Percentiles rank a stretch among this genome's conserved stretches.
Evolutionary conservation across 2,888 invertebrate species (phyloP).

Genomic region (Palloptera scutellata): DNA sequence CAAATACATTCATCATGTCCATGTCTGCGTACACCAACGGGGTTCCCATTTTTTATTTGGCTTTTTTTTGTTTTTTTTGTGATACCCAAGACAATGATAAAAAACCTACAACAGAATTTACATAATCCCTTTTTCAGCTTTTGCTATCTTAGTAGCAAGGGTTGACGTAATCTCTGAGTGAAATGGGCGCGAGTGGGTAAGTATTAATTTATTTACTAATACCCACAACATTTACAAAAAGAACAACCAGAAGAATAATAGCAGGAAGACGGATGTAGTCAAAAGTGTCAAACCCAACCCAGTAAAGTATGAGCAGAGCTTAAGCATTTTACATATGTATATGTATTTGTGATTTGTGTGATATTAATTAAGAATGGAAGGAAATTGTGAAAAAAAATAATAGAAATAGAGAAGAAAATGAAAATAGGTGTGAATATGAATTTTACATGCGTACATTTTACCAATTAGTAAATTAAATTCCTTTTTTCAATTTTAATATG

Average conservation of each 20-base stretch:
- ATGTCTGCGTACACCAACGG: not conserved
- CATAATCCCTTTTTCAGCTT: too few relatives aligned
- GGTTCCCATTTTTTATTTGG: too few relatives aligned
- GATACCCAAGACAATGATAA: too few relatives aligned
- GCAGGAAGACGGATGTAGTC: too few relatives aligned
- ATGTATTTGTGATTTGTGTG: not conserved
- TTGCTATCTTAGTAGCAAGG: not conserved
- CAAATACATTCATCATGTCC: constrained; percentile 23
- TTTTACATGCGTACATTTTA: not conserved
- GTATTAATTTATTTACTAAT: too few relatives aligned
- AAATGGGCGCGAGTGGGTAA: too few relatives aligned
- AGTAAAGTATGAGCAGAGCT: too few relatives aligned
- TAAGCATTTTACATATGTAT: not conserved
- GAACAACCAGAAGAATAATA: too few relatives aligned
- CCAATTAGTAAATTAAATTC: constrained; percentile 26
- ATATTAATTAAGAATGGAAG: constrained; percentile 31
- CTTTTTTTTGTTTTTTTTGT: too few relatives aligned
- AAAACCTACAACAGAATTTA: too few relatives aligned
- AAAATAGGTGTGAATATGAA: constrained; percentile 22
- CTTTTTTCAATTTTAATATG: not conserved
- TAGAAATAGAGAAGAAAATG: not conserved
- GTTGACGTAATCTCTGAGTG: constrained; percentile 14
- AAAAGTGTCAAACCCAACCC: too few relatives aligned
- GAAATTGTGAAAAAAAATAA: not conserved
- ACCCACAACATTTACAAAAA: too few relatives aligned